Conservation (phyloP, 2,113 vertebrate species). For the Damaliscus lunatus region DNA sequence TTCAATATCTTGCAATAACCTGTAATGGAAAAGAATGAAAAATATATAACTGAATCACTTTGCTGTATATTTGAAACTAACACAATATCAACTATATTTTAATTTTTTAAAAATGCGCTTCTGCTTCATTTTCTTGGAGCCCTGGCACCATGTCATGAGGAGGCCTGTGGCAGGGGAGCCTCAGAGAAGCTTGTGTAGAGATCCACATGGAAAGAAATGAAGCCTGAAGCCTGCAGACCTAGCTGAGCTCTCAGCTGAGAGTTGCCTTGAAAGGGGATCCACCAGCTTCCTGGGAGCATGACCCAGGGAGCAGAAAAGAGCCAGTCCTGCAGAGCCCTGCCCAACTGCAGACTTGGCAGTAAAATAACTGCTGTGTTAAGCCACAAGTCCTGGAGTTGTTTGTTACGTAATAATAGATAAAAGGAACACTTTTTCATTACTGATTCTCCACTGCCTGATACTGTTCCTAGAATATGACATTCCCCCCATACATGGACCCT, state of each 20-base stretch:
- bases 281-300: not conserved
- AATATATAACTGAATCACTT: not conserved
- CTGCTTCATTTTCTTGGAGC: not conserved
- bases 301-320: not conserved
- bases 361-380: not conserved
- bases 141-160: not conserved
- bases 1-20: not conserved
- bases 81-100: not conserved
- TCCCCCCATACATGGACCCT: too few relatives aligned
- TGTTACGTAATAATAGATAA: not conserved
- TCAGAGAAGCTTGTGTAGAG: not conserved
- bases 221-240: too few relatives aligned
- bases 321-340: not conserved
- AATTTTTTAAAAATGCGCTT: not conserved
- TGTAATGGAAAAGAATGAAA: not conserved
- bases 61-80: not conserved
- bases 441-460: not conserved
- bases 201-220: not conserved
- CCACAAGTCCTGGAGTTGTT: not conserved
- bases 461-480: not conserved
- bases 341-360: not conserved
- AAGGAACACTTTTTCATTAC: not conserved
- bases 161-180: not conserved
- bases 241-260: not conserved
- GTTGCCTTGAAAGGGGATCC: not conserved